Evolutionary conservation across 1,140 invertebrate species (phyloP), one percentile per base, ranked within the genome.

Genomic region (Halyomorpha halys): DNA sequence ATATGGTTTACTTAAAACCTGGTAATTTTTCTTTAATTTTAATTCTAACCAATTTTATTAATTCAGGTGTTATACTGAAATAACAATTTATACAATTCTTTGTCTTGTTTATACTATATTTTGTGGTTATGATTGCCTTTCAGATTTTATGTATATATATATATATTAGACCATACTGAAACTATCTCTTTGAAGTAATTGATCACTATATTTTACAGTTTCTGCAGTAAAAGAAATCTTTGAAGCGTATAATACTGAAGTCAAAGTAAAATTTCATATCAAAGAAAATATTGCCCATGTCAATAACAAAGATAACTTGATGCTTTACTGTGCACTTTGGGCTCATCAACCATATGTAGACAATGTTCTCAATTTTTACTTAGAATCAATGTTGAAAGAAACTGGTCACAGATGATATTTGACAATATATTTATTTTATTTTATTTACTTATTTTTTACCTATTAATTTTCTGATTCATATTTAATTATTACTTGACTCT

Each of bases 351-450:
- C 61, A 16, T 66, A 66, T 61, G 19, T 66, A 5, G 47, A 62
- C 44, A 23, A 21, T 30, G 34, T 39, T 19, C 19, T 64, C 0
- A 44, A 63, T 59, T 59, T 60, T 18, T 18, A n/a, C 14, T 15
- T 66, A 11, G 62, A 66, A 51, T 56, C 62, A 13, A 54, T 66
- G 61, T 62, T 66, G 4, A 66, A 66, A 44, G 65, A 66, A 61
- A 63, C 62, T 59, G 65, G 65, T 1, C 62, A 63, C 23, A 54
- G 65, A 61, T 66, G 23, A 56, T 49, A 2, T 49, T 39, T 39
- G 11, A 6, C 34, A 39, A 39, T 39, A 39, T 39, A 39, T 39
- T 11, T 13, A 11, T 39, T 39, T 39, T 39, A 11, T 39, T 3
- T 39, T 39, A 11, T 39, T 39, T 11, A 11, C 11, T 39, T 39